A percentile compares a stretch with the other conserved stretches of the same genome.
These are phyloP conservation scores for Brachystomella parvula DNA, from an alignment of 1,140 invertebrate species.

Conservation along the genomic window DNA sequence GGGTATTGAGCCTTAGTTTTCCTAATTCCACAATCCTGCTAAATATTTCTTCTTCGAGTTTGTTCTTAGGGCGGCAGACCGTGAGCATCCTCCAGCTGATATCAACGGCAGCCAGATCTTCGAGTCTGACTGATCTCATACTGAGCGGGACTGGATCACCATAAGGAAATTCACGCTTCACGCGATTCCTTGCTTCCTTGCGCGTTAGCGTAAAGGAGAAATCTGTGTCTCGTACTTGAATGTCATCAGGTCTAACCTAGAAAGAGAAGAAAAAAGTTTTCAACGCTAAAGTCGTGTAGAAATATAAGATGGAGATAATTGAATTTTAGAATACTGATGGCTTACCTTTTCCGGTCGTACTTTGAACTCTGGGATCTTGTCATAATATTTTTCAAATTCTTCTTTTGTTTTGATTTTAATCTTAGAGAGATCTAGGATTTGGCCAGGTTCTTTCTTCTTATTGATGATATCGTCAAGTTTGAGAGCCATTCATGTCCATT, in stretches of 20 bases:
- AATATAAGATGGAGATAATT: background rate
- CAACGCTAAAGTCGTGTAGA: background rate
- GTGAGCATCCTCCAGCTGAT: slow-evolving; percentile 92
- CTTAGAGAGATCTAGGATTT: slow-evolving; percentile 74
- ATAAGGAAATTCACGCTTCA: slow-evolving; percentile 36
- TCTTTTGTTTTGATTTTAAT: slow-evolving; percentile 63
- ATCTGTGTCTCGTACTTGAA: slow-evolving; percentile 57
- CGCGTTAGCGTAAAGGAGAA: slow-evolving; percentile 49
- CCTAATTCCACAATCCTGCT: slow-evolving; percentile 61
- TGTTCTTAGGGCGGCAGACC: slow-evolving; percentile 66
- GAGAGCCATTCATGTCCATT: slow-evolving; percentile 53
- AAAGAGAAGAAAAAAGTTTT: slow-evolving; percentile 15
- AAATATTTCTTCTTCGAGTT: slow-evolving; percentile 63
- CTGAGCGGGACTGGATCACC: slow-evolving; percentile 71
- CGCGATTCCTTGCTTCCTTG: slow-evolving; percentile 22
- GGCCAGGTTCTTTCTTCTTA: slow-evolving; percentile 71
- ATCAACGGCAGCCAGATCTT: slow-evolving; percentile 71
- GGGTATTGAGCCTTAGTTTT: slow-evolving; percentile 62
- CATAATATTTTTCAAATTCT: slow-evolving; percentile 69
- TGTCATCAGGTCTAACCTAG: slow-evolving; percentile 49
- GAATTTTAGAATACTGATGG: background rate
- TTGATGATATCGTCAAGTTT: slow-evolving; percentile 72
- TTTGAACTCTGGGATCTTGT: slow-evolving; percentile 81
- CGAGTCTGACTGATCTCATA: slow-evolving; percentile 66
- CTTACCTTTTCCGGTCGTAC: slow-evolving; percentile 74